phyloP scores from a whole-genome alignment of 2,797 vertebrate genomes.

The Brotula barbata region DNA sequence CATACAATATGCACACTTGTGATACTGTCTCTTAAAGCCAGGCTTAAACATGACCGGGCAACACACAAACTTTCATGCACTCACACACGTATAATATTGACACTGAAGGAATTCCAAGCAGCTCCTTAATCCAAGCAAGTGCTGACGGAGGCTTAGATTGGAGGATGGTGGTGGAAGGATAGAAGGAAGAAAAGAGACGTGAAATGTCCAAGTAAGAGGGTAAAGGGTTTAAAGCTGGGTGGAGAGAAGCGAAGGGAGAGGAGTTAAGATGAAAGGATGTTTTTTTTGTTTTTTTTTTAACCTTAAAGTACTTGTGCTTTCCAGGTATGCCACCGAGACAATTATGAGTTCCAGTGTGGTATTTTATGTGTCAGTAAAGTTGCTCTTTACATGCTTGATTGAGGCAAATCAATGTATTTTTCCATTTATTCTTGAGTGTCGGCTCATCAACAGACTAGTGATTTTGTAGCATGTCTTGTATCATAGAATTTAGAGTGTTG shows the following conservation, averaged over 20 bases:
- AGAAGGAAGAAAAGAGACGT: constrained; percentile 44
- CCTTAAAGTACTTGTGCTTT: constrained; percentile 20
- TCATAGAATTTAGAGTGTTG: too few relatives aligned
- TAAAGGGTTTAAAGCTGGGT: constrained; percentile 40
- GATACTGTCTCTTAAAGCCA: constrained; percentile 11
- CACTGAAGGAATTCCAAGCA: constrained; percentile 77
- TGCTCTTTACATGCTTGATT: too few relatives aligned
- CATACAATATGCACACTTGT: constrained; percentile 13
- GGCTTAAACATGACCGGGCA: constrained; percentile 2
- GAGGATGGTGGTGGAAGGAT: constrained; percentile 33
- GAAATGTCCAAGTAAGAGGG: constrained; percentile 64
- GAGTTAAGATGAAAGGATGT: constrained; percentile 21
- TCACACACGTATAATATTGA: constrained; percentile 34
- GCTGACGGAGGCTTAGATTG: constrained; percentile 74
- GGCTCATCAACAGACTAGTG: too few relatives aligned
- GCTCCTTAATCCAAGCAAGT: constrained; percentile 73
- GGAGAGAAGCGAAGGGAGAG: constrained; percentile 5
- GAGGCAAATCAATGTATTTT: too few relatives aligned
- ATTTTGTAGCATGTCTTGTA: too few relatives aligned
- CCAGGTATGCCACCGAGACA: constrained; percentile 31
- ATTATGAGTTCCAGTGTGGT: too few relatives aligned
- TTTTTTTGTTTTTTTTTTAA: constrained; percentile 2
- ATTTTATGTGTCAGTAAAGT: too few relatives aligned
- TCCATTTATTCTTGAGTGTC: too few relatives aligned
- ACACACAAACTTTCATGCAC: constrained; percentile 7